These are phyloP conservation scores for Merluccius polli DNA, from an alignment of 2,797 vertebrate species.

Conservation along the genomic window DNA sequence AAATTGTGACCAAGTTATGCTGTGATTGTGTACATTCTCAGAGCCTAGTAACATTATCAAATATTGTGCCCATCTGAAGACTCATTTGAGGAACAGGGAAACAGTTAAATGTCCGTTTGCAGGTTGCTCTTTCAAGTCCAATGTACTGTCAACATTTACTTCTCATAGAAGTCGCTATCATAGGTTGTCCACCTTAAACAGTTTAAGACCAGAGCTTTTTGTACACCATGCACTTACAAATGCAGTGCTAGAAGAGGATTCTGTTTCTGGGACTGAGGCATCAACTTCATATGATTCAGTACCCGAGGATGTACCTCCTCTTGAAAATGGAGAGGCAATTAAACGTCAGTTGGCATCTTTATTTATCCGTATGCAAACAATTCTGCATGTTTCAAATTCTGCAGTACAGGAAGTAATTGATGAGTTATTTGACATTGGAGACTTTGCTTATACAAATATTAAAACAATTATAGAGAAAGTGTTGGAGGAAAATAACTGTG, in stretches of 20 bases:
- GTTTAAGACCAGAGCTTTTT: slow-evolving; percentile 22
- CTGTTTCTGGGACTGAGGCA: no score
- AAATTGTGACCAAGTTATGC: slow-evolving; percentile 12
- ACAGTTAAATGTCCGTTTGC: slow-evolving; percentile 29
- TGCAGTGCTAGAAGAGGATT: no score
- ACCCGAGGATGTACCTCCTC: background rate
- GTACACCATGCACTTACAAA: background rate
- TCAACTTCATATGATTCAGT: slow-evolving; percentile 1
- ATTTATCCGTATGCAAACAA: slow-evolving; percentile 22
- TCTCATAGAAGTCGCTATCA: slow-evolving; percentile 20
- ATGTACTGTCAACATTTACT: slow-evolving; percentile 29
- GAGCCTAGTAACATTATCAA: no score
- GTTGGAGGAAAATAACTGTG: slow-evolving; percentile 9
- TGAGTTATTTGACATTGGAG: slow-evolving; percentile 22
- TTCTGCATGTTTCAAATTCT: slow-evolving; percentile 10
- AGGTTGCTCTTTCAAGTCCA: slow-evolving; percentile 25
- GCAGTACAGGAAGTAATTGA: slow-evolving; percentile 16
- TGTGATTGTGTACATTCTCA: slow-evolving; percentile 26
- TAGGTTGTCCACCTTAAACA: slow-evolving; percentile 16
- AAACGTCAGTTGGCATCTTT: slow-evolving; percentile 20
- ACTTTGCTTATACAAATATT: no score
- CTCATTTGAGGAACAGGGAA: background rate
- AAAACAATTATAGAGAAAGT: slow-evolving; percentile 7
- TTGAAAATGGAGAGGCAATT: slow-evolving; percentile 17
- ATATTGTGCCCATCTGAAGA: no score